Conservation (phyloP, 2,113 vertebrate genomes). For the Equus przewalskii region DNA sequence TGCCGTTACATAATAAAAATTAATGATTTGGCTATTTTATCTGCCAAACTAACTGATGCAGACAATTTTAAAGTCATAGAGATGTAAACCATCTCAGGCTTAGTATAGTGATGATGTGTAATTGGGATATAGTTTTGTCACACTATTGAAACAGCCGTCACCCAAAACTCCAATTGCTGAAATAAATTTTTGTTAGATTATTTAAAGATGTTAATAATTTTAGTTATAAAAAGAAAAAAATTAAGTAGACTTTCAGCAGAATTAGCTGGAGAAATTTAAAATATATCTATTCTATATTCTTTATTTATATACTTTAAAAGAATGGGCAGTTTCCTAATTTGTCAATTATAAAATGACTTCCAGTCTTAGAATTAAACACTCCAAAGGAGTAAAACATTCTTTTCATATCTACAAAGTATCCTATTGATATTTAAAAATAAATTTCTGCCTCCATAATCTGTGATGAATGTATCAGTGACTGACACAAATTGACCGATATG, state of each 20-base stretch:
- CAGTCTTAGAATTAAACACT: neutral
- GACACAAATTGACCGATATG: neutral
- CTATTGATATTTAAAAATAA: slow-evolving; percentile 16
- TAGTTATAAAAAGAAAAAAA: slow-evolving; percentile 24
- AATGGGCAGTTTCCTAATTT: neutral
- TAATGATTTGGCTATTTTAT: slow-evolving; percentile 48
- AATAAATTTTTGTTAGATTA: neutral
- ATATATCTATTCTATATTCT: neutral
- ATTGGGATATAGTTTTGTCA: neutral
- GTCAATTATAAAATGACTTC: slow-evolving; percentile 35
- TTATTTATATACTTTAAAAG: slow-evolving; percentile 8
- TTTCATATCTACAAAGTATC: neutral
- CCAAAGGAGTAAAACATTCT: neutral
- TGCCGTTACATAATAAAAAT: slow-evolving; percentile 26
- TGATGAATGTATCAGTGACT: neutral
- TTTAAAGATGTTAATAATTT: slow-evolving; percentile 28
- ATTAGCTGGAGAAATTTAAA: slow-evolving; percentile 39
- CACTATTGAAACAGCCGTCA: neutral
- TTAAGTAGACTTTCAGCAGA: slow-evolving; percentile 5
- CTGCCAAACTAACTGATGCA: neutral
- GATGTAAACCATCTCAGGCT: neutral
- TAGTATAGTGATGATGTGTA: neutral
- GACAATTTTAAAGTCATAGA: slow-evolving; percentile 25
- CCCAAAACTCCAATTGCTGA: neutral
- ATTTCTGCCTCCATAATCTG: neutral